Base-by-base conservation (phyloP, 2,797 vertebrate species). In the Serranus cabrilla region DNA sequence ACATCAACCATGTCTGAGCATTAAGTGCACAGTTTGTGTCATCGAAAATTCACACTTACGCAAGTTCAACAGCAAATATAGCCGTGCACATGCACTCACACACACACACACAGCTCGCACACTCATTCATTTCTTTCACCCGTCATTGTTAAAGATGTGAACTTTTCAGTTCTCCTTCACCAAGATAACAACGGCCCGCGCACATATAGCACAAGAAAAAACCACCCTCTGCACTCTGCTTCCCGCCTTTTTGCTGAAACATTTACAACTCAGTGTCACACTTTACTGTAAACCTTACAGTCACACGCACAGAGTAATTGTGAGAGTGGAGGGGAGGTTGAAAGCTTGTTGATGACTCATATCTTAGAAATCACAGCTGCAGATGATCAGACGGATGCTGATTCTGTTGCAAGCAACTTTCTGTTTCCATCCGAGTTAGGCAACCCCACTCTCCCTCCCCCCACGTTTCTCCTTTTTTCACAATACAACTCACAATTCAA, bases 311-410 rank as follows among this genome's bases (percentile, higher is more conserved):
- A 61, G 39, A 72, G 62, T 76, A 56, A 87, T 31, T 57, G 67
- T 75, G 83, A 88, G 55, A 72, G 54, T 57, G 68, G 37, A 76
- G 73, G 71, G 47, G 67, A 76, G 63, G 71, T 51, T 76, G 47
- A 67, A 59, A 58, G 74, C 54, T 54, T 47, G 51, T 77, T 75
- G 47, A 81, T 92, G 92, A 93, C 83, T 92, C 89, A 93, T 80
- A 85, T 90, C 80, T 87, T 74, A 76, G 81, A 87, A 86, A 90
- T 85, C 80, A 88, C 88, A 91, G 87, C 85, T 92, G 88, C 86
- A 84, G 89, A 88, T 81, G 78, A 89, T 87, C 84, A 76, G 82
- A 77, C 58, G 67, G 83, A 92, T 82, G 79, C 75, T 57, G 74
- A 69, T 54, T 82, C 60, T 83, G 54, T 79, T 82, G 70, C 81